Conservation (phyloP, 2,888 invertebrate genomes). For the Cephus sareptanus region DNA sequence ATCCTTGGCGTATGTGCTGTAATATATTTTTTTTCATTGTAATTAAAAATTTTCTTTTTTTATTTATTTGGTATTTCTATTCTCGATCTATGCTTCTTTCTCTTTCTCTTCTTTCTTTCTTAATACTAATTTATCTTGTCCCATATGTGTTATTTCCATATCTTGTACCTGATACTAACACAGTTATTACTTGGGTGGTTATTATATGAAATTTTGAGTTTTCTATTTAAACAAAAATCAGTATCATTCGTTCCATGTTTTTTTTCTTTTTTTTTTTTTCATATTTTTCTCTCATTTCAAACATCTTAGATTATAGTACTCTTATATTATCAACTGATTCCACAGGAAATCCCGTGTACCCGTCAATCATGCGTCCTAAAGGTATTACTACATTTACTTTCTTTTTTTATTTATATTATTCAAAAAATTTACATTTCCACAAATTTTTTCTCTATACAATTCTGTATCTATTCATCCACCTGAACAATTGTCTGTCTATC, state of each 20-base stretch:
- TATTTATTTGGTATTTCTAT: neutral
- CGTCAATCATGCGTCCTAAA: constrained; percentile 77
- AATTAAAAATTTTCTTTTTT: neutral
- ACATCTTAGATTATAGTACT: constrained; percentile 79
- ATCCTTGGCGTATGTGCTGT: neutral
- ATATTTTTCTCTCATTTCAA: constrained; percentile 70
- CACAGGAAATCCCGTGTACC: constrained; percentile 77
- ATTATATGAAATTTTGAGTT: neutral
- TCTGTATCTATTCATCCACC: neutral
- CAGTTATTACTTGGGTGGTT: neutral
- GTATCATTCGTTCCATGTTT: neutral
- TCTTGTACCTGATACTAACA: neutral
- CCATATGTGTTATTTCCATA: neutral
- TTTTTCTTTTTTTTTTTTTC: constrained; percentile 38
- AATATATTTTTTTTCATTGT: neutral
- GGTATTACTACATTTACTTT: constrained; percentile 68
- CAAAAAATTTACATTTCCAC: neutral
- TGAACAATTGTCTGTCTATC: neutral
- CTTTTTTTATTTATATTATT: constrained; percentile 16
- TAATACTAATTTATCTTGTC: neutral
- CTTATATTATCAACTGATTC: constrained; percentile 82
- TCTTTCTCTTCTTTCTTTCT: neutral
- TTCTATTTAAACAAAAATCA: neutral
- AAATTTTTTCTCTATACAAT: neutral
- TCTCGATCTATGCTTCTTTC: neutral